These are phyloP conservation scores for Chloebia gouldiae DNA, from an alignment of 2,113 vertebrate genomes.

Conservation along the genomic window DNA sequence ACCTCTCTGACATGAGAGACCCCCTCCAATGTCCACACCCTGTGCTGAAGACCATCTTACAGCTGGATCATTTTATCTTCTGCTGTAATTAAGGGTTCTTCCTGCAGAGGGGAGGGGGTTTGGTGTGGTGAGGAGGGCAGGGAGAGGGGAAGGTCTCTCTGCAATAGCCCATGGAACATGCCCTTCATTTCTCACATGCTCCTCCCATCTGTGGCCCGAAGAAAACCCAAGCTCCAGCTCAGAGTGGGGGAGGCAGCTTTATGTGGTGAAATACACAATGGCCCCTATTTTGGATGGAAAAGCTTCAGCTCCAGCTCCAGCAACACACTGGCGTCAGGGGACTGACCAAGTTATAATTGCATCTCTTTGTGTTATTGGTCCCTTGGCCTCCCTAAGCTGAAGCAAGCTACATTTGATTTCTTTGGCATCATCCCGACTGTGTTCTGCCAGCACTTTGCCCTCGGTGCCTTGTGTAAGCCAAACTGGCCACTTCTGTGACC, in stretches of 20 bases:
- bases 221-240: neutral
- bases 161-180: neutral
- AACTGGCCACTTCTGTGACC: constrained; percentile 48
- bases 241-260: neutral
- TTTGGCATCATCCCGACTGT: neutral
- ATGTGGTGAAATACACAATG: neutral
- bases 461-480: constrained; percentile 10
- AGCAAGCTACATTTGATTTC: constrained; percentile 41
- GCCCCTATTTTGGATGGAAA: constrained; percentile 2
- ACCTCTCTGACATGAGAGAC: neutral
- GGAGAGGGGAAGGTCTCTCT: neutral
- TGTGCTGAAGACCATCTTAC: neutral
- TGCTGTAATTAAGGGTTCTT: neutral
- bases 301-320: neutral
- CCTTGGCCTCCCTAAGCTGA: constrained; percentile 29
- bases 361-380: constrained; percentile 48
- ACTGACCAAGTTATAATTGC: constrained; percentile 46
- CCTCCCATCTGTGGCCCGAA: neutral
- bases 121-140: neutral
- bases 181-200: rapidly evolving
- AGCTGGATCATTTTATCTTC: neutral
- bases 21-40: neutral
- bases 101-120: neutral
- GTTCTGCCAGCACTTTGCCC: constrained; percentile 32
- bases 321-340: neutral